Conservation (phyloP, 2,797 vertebrate genomes). For the Gallinago nigripennis region DNA sequence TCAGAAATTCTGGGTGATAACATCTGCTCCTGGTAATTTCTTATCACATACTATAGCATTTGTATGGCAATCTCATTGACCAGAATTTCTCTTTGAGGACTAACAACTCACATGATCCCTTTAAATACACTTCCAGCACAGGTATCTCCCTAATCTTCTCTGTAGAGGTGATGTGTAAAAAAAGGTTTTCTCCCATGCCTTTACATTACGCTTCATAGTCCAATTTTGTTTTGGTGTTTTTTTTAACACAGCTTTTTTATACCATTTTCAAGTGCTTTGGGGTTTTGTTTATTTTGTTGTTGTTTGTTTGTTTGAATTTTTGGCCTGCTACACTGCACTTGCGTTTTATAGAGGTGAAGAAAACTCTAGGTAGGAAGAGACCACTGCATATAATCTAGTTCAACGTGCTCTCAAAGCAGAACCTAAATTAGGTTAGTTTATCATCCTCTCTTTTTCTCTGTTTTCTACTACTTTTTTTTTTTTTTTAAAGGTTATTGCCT, state of each 20-base stretch:
- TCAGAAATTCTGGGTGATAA: not conserved
- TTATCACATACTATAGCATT: not conserved
- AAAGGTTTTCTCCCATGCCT: not conserved
- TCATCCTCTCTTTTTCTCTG: not conserved
- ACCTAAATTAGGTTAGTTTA: not conserved
- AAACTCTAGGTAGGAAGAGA: not conserved
- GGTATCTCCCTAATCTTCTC: too few relatives aligned
- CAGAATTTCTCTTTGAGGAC: not conserved
- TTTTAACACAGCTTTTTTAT: not conserved
- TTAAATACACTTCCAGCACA: too few relatives aligned
- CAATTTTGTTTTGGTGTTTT: not conserved
- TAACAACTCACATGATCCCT: too few relatives aligned
- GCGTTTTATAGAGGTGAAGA: not conserved
- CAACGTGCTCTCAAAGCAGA: not conserved
- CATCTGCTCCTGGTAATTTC: not conserved
- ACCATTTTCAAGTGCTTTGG: rapidly evolving
- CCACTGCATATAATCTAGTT: not conserved
- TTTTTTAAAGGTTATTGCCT: not conserved
- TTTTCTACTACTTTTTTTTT: not conserved
- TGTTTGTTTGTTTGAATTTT: not conserved
- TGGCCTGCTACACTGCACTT: not conserved
- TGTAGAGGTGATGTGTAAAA: not conserved
- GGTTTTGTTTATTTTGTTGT: not conserved
- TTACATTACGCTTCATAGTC: not conserved
- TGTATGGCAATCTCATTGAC: not conserved